Base-by-base conservation (phyloP, 1,140 invertebrate species). In the Fopius arisanus region DNA sequence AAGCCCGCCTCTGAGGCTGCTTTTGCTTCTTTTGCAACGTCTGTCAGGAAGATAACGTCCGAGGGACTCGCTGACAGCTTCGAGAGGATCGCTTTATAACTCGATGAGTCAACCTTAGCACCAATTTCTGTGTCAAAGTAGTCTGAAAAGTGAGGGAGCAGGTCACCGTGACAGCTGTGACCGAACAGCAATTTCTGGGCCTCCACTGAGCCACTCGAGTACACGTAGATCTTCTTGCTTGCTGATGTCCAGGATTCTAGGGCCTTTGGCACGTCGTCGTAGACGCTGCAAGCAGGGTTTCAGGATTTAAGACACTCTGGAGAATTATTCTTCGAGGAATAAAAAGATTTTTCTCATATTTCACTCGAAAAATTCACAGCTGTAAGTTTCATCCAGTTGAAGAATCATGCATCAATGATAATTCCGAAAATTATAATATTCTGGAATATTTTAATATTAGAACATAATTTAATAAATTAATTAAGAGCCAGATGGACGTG, bases 101-200 rank as follows among this genome's bases (percentile, higher is more conserved):
- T 96, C 6, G 87, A 78, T 3, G 86, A 72, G 77, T 95, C 92
- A 77, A 91, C 91, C 85, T 98, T 98, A 23, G 90, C 80, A 0
- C 96, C 96, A 59, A 95, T 90, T 48, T 91, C 92, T 9, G 96
- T 97, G 82, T 98, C 96, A 86, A 96, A 98, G 86, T 96, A 92
- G 19, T 92, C 94, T 74, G 90, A 91, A 41, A 98, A 92, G 68
- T 92, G 89, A 86, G 90, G 86, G 23, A 90, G 86, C 73, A 98
- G 82, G 88, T 98, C 92, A 14, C 96, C 97, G 51, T 91, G 88
- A 29, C 87, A 85, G 19, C 95, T 93, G 84, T 97, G 87, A 0
- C 89, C 88, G 84, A 98, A 97, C 2, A 98, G 89, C 9, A 97
- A 88, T 83, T 97, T 96, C 86, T 99, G 97, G 37, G 96, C 95